Conservation (phyloP, 2,113 vertebrate species). For the Brachyhypopomus occidentalis region DNA sequence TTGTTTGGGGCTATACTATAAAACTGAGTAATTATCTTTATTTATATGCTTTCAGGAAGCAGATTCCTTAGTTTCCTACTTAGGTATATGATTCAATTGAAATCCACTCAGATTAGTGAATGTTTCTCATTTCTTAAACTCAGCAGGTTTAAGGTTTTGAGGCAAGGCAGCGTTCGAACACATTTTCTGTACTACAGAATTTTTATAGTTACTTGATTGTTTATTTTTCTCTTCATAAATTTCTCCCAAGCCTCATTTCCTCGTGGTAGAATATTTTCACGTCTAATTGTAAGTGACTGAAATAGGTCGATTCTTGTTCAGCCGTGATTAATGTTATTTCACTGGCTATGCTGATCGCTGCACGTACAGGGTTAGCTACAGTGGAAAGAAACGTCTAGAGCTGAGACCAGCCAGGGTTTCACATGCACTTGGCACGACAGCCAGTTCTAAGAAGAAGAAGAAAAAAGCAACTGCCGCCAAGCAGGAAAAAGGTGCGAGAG, state of each 20-base stretch:
- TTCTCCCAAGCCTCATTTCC: background rate
- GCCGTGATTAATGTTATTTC: background rate
- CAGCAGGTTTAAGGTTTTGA: background rate
- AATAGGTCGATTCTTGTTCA: background rate
- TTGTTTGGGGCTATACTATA: background rate
- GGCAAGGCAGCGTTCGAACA: no score
- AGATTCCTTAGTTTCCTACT: background rate
- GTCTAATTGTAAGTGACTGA: constrained; percentile 1
- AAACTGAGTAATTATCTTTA: background rate
- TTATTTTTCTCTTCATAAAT: no score
- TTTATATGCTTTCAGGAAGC: background rate
- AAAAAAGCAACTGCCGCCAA: background rate
- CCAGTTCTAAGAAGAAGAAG: background rate
- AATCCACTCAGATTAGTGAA: constrained; percentile 1
- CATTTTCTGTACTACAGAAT: no score
- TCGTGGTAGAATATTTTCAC: background rate
- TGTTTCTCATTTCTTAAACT: background rate
- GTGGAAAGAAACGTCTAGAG: background rate
- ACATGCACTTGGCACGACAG: background rate
- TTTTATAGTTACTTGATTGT: no score
- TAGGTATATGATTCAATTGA: background rate
- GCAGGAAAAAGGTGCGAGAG: background rate
- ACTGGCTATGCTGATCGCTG: constrained; percentile 14
- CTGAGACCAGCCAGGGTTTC: background rate
- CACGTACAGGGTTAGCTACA: constrained; percentile 16